Conservation (phyloP, 2,797 vertebrate genomes). For the Pelobates cultripes region DNA sequence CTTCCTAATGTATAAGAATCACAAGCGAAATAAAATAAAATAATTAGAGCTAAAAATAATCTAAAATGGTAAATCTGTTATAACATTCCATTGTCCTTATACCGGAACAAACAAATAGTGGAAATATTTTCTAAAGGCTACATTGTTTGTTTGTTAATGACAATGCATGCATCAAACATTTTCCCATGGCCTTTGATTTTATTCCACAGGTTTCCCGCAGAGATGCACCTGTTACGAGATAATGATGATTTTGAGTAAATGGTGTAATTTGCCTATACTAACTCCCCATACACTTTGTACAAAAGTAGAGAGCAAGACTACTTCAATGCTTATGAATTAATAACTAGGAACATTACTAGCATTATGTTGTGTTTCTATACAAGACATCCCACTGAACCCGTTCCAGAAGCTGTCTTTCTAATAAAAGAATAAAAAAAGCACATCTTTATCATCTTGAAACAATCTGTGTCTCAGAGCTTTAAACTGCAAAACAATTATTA, state of each 20-base stretch:
- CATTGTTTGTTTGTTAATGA: conserved; percentile 41
- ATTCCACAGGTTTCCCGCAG: conserved; percentile 25
- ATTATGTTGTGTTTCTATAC: neutral
- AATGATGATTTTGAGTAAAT: conserved; percentile 34
- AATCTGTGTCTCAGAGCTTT: conserved; percentile 6
- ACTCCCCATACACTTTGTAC: conserved; percentile 13
- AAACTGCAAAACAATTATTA: conserved; percentile 15
- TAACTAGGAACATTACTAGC: conserved; percentile 25
- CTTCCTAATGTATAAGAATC: too few species aligned
- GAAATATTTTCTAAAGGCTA: conserved; percentile 14
- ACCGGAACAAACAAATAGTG: neutral
- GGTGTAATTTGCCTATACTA: conserved; percentile 23
- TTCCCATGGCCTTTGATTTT: conserved; percentile 31
- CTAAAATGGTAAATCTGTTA: too few species aligned
- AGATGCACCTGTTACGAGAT: conserved; percentile 41
- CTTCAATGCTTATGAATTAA: conserved; percentile 39
- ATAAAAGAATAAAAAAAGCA: neutral
- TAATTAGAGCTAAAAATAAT: too few species aligned
- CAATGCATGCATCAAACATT: conserved; percentile 35
- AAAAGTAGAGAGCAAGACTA: conserved; percentile 7
- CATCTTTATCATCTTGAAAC: conserved; percentile 22
- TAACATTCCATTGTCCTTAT: too few species aligned
- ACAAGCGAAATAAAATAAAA: too few species aligned
- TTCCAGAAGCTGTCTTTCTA: conserved; percentile 12
- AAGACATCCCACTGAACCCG: conserved; percentile 25